phyloP scores from a whole-genome alignment of 2,888 invertebrate species.

The Sinhomidia bicolor region DNA sequence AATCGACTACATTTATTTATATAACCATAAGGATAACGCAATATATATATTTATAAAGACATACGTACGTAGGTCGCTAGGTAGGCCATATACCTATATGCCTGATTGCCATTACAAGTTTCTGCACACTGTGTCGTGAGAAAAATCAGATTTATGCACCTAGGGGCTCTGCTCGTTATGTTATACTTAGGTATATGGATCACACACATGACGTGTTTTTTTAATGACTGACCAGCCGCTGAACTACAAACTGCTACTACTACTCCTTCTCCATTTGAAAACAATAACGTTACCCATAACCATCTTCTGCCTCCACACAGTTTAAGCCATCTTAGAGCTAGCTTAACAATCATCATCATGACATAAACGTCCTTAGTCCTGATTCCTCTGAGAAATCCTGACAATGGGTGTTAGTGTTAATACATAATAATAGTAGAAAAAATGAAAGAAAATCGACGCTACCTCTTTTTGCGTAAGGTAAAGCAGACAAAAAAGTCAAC shows the following conservation, averaged over 20 bases:
- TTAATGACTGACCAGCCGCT: too few relatives aligned
- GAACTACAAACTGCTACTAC: too few relatives aligned
- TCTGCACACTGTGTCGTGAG: neutral
- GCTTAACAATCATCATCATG: neutral
- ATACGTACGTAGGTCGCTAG: too few relatives aligned
- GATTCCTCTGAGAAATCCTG: constrained; percentile 69
- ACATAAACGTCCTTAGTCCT: constrained; percentile 68
- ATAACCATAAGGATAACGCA: neutral
- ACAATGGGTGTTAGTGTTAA: constrained; percentile 6
- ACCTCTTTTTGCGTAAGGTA: neutral
- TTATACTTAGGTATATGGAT: neutral
- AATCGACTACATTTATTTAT: neutral
- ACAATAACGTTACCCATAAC: neutral
- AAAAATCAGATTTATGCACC: neutral
- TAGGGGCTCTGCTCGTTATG: too few relatives aligned
- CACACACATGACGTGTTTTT: too few relatives aligned
- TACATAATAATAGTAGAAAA: neutral
- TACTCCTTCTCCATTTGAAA: too few relatives aligned
- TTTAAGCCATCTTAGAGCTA: too few relatives aligned
- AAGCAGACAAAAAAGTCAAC: neutral
- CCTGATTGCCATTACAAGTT: neutral
- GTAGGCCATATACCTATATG: too few relatives aligned
- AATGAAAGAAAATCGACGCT: neutral
- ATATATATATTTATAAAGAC: too few relatives aligned
- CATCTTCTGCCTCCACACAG: too few relatives aligned